Evolutionary conservation across 53 echinoderm and acorn worm genomes (phyloP), one percentile per base, ranked within the genome.

Genomic region (Holothuria scabra): DNA sequence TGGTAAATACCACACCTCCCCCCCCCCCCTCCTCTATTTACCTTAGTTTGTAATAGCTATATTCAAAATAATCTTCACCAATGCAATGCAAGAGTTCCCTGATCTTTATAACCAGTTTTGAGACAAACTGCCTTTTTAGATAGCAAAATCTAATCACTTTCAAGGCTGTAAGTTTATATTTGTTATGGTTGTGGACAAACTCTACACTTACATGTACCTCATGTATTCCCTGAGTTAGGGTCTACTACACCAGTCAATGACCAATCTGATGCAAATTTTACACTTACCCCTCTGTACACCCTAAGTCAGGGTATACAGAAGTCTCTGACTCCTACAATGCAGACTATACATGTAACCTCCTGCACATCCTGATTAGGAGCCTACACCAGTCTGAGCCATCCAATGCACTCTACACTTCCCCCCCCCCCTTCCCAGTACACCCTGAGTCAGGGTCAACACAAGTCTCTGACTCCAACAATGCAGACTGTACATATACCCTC

Each of bases 221-320:
- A 85, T 28, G 56, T 91, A 23, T 85, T 60, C 3, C 86, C 88
- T 14, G 92, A 92, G 30, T 25, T 26, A 1, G 23, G 20, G 67
- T 92, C n/a, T n/a, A n/a, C 85, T 12, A 87, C 75, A 28, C 44
- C 64, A 8, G 56, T 52, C 10, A 24, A 13, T 30, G 12, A 18
- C 25, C 56, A 56, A 12, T 22, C 4, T 23, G 21, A 21, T 21
- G 24, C 12, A 29, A n/a, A n/a, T n/a, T n/a, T n/a, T n/a, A n/a
- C n/a, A n/a, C 41, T 41, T 41, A 41, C 41, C 92, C 92, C 22
- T 87, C 88, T 28, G 56, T 91, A 23, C 89, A 67, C 3, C 86
- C 88, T 14, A 89, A 92, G 30, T 25, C 33, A 1, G 23, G 20
- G 67, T 92, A 81, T 12, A 87, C 75, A 28, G 30, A 57, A 8